Evolutionary conservation across 2,113 vertebrate species (phyloP).

Genomic region (Vulpes lagopus): DNA sequence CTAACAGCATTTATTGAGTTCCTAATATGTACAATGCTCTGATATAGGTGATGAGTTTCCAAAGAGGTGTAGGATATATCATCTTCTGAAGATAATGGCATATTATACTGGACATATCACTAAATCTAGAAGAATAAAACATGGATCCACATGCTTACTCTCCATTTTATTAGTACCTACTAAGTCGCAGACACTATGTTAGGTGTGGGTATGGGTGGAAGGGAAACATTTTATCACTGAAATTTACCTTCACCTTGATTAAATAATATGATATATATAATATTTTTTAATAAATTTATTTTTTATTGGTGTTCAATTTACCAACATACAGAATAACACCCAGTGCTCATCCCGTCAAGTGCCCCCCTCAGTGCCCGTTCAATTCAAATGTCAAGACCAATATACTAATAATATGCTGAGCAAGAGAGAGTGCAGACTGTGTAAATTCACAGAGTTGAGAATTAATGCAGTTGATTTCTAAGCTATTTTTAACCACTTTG

Average conservation of each 20-base stretch:
- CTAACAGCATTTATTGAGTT: not conserved
- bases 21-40: not conserved
- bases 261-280: not conserved
- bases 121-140: not conserved
- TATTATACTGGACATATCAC: not conserved
- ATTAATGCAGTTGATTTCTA: not conserved
- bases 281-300: not conserved
- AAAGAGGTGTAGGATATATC: not conserved
- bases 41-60: not conserved
- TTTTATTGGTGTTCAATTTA: no score
- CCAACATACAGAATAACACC: no score
- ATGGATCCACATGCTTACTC: not conserved
- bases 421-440: not conserved
- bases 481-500: not conserved
- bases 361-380: no score
- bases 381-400: not conserved
- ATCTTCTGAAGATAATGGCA: not conserved
- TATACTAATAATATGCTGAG: not conserved
- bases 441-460: not conserved
- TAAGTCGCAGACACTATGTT: not conserved
- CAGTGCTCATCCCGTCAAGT: no score
- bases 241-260: not conserved
- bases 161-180: not conserved
- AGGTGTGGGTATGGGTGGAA: not conserved
- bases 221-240: not conserved